Evolutionary conservation across 2,797 vertebrate genomes (phyloP).

Genomic region (Varecia variegata): DNA sequence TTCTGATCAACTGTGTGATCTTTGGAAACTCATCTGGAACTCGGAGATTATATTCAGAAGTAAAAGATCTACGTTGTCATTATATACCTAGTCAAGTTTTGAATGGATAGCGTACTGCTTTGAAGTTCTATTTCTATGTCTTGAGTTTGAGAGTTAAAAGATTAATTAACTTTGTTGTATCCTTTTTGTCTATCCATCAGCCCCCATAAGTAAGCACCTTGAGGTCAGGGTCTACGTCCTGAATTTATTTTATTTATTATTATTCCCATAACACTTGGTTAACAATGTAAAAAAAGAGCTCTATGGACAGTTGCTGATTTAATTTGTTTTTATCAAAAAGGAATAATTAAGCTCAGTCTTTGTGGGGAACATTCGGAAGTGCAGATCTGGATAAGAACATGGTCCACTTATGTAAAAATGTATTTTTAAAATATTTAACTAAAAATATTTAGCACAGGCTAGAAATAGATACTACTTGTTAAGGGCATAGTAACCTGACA

Average conservation of each 20-base stretch:
- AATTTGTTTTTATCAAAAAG: not conserved
- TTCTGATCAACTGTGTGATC: not conserved
- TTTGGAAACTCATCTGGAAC: not conserved
- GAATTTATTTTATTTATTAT: not conserved
- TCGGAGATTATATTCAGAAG: not conserved
- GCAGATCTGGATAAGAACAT: not conserved
- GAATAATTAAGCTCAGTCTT: not conserved
- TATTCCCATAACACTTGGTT: not conserved
- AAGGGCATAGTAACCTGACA: not conserved
- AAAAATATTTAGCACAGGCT: not conserved
- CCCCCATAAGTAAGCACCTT: not conserved
- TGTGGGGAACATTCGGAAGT: not conserved
- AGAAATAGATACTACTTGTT: not conserved
- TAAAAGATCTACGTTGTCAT: not conserved
- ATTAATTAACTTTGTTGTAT: not conserved
- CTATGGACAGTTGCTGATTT: not conserved
- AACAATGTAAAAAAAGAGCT: not conserved
- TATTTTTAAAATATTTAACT: not conserved
- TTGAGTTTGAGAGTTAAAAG: conserved; percentile 18
- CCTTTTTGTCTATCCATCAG: not conserved
- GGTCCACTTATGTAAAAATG: not conserved
- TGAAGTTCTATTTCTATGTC: not conserved
- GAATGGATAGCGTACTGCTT: not conserved
- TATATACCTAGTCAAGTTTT: not conserved
- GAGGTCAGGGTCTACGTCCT: not conserved